These are phyloP conservation scores for Falco naumanni DNA, from an alignment of 2,797 vertebrate species.

Conservation along the genomic window DNA sequence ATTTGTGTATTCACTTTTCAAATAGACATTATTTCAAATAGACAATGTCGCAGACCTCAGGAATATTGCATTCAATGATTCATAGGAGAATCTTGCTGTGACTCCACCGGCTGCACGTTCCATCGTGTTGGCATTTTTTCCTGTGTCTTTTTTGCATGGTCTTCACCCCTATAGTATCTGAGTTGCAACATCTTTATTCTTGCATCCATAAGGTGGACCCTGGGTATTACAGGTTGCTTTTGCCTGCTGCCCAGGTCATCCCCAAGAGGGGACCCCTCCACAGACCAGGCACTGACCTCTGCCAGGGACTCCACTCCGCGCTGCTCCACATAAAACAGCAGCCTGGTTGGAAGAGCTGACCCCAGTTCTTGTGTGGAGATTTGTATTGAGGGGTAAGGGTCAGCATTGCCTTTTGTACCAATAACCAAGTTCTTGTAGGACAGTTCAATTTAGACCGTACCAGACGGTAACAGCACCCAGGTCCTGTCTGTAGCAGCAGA, in stretches of 20 bases:
- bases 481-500: not conserved
- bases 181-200: not conserved
- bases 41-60: not conserved
- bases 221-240: not conserved
- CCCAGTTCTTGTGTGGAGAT: not conserved
- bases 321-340: not conserved
- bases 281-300: fast-evolving
- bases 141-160: not conserved
- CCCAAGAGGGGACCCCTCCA: fast-evolving
- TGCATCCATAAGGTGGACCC: fast-evolving
- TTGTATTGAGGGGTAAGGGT: not conserved
- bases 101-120: not conserved
- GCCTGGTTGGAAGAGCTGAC: not conserved
- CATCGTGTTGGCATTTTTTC: not conserved
- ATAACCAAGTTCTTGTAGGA: not conserved
- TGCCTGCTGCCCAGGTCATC: not conserved
- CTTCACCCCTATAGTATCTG: not conserved
- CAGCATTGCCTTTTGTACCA: not conserved
- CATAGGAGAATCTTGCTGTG: not conserved
- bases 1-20: not conserved
- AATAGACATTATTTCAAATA: not conserved
- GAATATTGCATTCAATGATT: not conserved
- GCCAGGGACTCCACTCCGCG: not conserved
- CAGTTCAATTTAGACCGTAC: not conserved
- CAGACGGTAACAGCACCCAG: not conserved